A percentile compares a stretch with the other conserved stretches of the same genome.
Evolutionary conservation across 2,888 invertebrate genomes (phyloP).

Genomic region (Pollenia amentaria): DNA sequence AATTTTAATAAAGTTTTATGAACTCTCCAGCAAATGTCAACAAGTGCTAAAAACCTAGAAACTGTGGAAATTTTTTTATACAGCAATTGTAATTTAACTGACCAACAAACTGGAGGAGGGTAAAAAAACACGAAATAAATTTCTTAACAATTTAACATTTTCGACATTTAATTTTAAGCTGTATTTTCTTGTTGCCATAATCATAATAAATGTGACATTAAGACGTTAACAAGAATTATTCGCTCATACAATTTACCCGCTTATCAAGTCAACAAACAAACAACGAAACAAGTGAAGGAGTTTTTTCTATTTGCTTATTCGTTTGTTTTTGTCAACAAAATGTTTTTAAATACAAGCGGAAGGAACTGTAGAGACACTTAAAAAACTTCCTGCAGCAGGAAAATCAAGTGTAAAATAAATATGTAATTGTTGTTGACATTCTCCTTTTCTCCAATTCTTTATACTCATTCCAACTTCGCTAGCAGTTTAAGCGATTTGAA

Average conservation of each 20-base stretch:
- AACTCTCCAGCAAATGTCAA: slow-evolving; percentile 52
- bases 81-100: neutral
- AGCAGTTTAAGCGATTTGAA: neutral
- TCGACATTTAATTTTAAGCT: neutral
- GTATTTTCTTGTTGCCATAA: slow-evolving; percentile 33
- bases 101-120: neutral
- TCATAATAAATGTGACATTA: slow-evolving; percentile 68
- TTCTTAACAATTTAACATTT: slow-evolving; percentile 6
- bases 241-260: slow-evolving; percentile 18
- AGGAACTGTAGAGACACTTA: slow-evolving; percentile 48
- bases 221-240: slow-evolving; percentile 56
- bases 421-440: slow-evolving; percentile 66
- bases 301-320: slow-evolving; percentile 17
- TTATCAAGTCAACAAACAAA: slow-evolving; percentile 34
- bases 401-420: slow-evolving; percentile 70
- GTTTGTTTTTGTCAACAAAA: slow-evolving; percentile 39
- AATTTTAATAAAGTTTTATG: slow-evolving; percentile 67
- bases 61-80: neutral
- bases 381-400: slow-evolving; percentile 63
- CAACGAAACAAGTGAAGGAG: slow-evolving; percentile 13
- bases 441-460: slow-evolving; percentile 30
- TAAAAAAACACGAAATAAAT: neutral
- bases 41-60: slow-evolving; percentile 37
- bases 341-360: slow-evolving; percentile 44
- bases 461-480: slow-evolving; percentile 14